Evolutionary conservation across 1,140 invertebrate genomes (phyloP), one percentile per base, ranked within the genome.

Genomic region (Sarcophaga bullata): DNA sequence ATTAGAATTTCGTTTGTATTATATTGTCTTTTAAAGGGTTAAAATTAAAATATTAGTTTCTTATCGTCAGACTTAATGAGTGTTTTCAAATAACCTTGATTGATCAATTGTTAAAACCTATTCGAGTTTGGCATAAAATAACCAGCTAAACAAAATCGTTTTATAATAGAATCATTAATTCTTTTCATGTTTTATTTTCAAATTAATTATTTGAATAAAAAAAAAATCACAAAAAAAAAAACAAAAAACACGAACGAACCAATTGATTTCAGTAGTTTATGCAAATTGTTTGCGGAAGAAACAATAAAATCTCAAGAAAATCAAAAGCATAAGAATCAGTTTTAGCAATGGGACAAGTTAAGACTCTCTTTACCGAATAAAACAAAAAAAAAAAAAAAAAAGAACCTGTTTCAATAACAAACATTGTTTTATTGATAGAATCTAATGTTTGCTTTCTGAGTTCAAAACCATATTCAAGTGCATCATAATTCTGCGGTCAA

Each of bases 241-340:
- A 62, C 25, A 15, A 62, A 62, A 15, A 62, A 62, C 54, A 2
- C 54, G n/a, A 62, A 62, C 54, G 11, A 62, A 7, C 54, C 5
- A 15, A 62, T 2, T 8, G 17, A 7, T 68, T 68, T 68, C n/a
- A 8, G n/a, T 68, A 19, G 8, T 17, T 68, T 68, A 68, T 68
- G 62, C 62, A 68, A 68, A 68, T 68, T 17, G 7, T 25, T 68
- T 68, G 62, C 62, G 62, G 62, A 68, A 68, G 62, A 68, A 68
- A 17, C 17, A 7, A 68, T 68, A 19, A 68, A 62, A 62, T 15
- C n/a, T 62, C 3, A n/a, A 68, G 19, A 19, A 25, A 68, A 9
- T 19, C 62, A 68, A 68, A 68, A 19, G 62, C 17, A 17, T 68
- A 68, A 19, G 17, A 68, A 68, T 58, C 11, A 58, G 11, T n/a